Base-by-base conservation (phyloP, 2,113 vertebrate genomes). In the Craseonycteris thonglongyai region DNA sequence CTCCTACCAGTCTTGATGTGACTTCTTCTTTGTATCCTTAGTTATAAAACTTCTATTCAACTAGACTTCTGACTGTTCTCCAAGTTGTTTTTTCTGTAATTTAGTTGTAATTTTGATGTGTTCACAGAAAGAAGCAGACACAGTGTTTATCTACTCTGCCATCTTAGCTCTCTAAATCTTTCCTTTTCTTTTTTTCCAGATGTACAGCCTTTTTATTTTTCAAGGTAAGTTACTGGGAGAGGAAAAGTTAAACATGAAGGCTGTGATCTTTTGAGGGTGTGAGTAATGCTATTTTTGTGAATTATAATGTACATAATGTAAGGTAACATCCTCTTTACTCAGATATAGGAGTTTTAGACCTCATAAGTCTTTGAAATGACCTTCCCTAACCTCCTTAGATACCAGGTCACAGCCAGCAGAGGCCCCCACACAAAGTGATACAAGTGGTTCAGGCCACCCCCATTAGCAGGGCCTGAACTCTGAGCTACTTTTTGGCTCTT, bases 211-310 rank as follows among this genome's bases (percentile, higher is more conserved):
- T 89, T n/a, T 16, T 85, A 3, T 79, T 74, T 74, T 92, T 65
- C 12, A 90, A 90, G 16, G 3, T 71, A 7, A 76, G 7, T 84
- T 95, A 61, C 59, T 54, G 33, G 13, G 22, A 91, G 16, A 91
- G 15, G 19, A 26, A 1, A 82, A 78, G 61, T 38, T 16, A 38
- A 28, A 33, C 40, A 5, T 28, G 6, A 19, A 18, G 13, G 7
- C 0, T 5, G 5, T 0, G 0, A 10, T 38, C n/a, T n/a, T n/a
- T n/a, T n/a, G n/a, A n/a, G n/a, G n/a, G n/a, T n/a, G n/a, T n/a
- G n/a, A n/a, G n/a, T n/a, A n/a, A n/a, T 86, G 49, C 45, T 80
- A 68, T 18, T 28, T 82, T 82, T 93, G 19, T 4, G 78, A 95
- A 19, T 59, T 47, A 21, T 51, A 68, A 30, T 38, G 7, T 63